A percentile compares a stretch with the other conserved stretches of the same genome.
Conservation (phyloP, 2,888 invertebrate genomes). For the Tiliacea citrago region DNA sequence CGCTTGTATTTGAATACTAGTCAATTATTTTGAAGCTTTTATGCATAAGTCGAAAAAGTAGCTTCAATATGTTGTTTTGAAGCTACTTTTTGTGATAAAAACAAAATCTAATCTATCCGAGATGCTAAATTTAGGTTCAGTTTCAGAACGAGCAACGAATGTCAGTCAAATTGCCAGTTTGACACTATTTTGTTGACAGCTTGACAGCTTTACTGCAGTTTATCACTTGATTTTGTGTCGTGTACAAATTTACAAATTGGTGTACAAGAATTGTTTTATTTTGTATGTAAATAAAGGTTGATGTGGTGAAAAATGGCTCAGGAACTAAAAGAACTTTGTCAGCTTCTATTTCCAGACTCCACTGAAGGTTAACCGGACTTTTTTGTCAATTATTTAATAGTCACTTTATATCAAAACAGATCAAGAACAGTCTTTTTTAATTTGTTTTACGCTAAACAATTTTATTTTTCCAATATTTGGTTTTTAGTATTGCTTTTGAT, state of each 20-base stretch:
- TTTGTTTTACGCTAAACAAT: neutral
- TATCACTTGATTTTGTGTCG: conserved; percentile 46
- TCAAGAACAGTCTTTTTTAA: neutral
- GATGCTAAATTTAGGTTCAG: conserved; percentile 10
- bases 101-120: no score
- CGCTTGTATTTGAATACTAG: no score
- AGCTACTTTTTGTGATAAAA: no score
- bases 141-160: conserved; percentile 26
- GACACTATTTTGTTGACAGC: neutral
- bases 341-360: conserved; percentile 81
- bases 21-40: no score
- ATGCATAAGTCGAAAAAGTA: no score
- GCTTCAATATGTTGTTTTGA: no score
- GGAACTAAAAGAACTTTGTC: conserved; percentile 85
- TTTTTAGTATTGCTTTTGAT: neutral
- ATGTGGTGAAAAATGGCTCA: conserved; percentile 76
- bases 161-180: conserved; percentile 7
- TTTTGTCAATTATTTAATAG: no score
- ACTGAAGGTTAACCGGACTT: conserved; percentile 70
- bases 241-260: conserved; percentile 15
- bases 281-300: conserved; percentile 7
- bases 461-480: neutral
- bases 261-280: neutral
- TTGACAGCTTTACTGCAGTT: no score
- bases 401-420: neutral